Base-by-base conservation (phyloP, 2,888 invertebrate genomes). In the Habroteleia sp. region DNA sequence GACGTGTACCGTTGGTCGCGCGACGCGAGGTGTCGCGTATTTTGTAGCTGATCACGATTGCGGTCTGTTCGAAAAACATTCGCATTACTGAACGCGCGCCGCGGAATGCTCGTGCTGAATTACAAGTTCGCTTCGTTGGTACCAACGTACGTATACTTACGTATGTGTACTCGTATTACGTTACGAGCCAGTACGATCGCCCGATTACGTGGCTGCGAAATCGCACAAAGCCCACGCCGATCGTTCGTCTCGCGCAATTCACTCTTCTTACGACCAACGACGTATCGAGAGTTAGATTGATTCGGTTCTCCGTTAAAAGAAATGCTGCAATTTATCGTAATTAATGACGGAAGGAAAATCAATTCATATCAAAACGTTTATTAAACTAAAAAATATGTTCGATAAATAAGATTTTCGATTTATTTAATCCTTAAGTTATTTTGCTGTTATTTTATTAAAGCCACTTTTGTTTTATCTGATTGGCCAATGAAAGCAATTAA, bases 11-110 rank as follows among this genome's bases (percentile, higher is more conserved):
- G 73, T 74, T 66, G 7, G 56, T 37, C 62, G 48, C 33, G 56
- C 54, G 74, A 63, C 74, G 46, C 60, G 48, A 62, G 68, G 68
- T 68, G 74, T 74, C 68, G 68, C 68, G 66, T 68, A 56, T 74
- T 74, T 68, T 68, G 68, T 74, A 74, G 52, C 41, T 48, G 56
- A 37, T 74, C 29, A 68, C 29, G 39, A 62, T 66, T 66, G 58
- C 60, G 73, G 65, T 65, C 25, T 60, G 39, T 13, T 31, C 62
- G 35, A 58, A 60, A 66, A 73, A 52, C 65, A 63, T 60, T 56
- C 58, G 74, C 68, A 71, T 68, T 69, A 33, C 56, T 4, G 44
- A 68, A 14, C 39, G 66, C 25, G 16, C 62, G 62, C 60, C 63
- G 56, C 52, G 72, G 72, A 72, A 68, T 68, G 63, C 54, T 39